These are phyloP conservation scores for Hypsibius dujardini DNA, from an alignment of 1,140 invertebrate genomes.

Conservation along the genomic window DNA sequence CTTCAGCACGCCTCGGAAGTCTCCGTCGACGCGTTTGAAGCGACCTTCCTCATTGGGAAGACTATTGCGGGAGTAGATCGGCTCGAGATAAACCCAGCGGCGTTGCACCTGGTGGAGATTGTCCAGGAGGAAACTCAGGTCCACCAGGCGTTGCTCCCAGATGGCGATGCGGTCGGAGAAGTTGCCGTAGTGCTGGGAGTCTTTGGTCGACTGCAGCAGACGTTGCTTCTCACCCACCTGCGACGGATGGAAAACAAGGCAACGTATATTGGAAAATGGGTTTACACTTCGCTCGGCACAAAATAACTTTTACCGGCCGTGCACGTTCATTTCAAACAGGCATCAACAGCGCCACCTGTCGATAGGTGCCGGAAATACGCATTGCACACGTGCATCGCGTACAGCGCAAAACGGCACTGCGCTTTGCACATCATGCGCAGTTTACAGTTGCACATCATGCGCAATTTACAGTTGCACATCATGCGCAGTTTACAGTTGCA, in stretches of 20 bases:
- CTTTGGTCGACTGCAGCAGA: constrained; percentile 66
- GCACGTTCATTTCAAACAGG: too few relatives aligned
- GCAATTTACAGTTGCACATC: too few relatives aligned
- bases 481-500: too few relatives aligned
- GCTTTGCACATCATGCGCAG: too few relatives aligned
- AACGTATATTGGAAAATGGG: constrained; percentile 18
- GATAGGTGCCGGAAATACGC: too few relatives aligned
- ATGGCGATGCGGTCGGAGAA: constrained; percentile 55
- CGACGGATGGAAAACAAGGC: constrained; percentile 23
- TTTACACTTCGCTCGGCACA: too few relatives aligned
- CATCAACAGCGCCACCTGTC: too few relatives aligned
- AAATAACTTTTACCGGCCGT: too few relatives aligned
- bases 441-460: too few relatives aligned
- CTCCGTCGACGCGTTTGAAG: constrained; percentile 74
- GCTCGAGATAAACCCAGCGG: constrained; percentile 96
- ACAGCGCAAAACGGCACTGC: too few relatives aligned
- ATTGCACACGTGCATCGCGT: too few relatives aligned
- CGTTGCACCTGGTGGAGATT: constrained; percentile 66
- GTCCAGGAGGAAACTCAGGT: constrained; percentile 53
- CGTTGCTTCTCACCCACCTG: constrained; percentile 79
- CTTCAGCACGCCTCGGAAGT: constrained; percentile 41
- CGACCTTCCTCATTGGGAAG: constrained; percentile 56
- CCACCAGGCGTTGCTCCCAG: constrained; percentile 63
- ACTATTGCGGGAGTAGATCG: constrained; percentile 70
- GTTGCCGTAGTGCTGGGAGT: constrained; percentile 50